These are phyloP conservation scores for Poecilia gillii DNA, from an alignment of 2,797 vertebrate genomes.

Conservation along the genomic window DNA sequence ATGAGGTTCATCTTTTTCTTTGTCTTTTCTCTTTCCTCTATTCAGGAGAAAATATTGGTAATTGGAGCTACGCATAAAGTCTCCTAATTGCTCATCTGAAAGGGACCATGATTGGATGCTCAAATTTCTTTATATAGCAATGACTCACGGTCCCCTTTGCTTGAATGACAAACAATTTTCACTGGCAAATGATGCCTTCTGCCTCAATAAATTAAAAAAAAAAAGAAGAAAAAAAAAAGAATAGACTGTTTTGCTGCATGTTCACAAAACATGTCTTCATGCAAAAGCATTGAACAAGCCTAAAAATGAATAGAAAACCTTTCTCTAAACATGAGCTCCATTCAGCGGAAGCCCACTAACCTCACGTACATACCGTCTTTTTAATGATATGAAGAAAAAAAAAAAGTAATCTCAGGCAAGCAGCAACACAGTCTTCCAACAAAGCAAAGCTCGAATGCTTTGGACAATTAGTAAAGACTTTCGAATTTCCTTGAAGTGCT, in stretches of 20 bases:
- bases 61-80: slow-evolving; percentile 67
- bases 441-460: slow-evolving; percentile 68
- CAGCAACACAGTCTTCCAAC: slow-evolving; percentile 50
- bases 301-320: slow-evolving; percentile 4
- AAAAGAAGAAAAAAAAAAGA: slow-evolving; percentile 27
- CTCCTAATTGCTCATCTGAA: slow-evolving; percentile 75
- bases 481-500: slow-evolving; percentile 77
- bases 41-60: slow-evolving; percentile 64
- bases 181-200: slow-evolving; percentile 59
- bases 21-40: slow-evolving; percentile 4
- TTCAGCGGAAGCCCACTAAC: slow-evolving; percentile 33
- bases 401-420: slow-evolving; percentile 53
- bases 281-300: slow-evolving; percentile 25
- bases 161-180: slow-evolving; percentile 68
- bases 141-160: slow-evolving; percentile 64
- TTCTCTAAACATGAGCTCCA: slow-evolving; percentile 10
- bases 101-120: slow-evolving; percentile 71
- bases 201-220: slow-evolving; percentile 26
- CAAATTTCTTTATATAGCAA: slow-evolving; percentile 68
- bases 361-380: slow-evolving; percentile 56
- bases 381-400: slow-evolving; percentile 57
- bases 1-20: slow-evolving; percentile 52
- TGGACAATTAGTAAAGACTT: slow-evolving; percentile 74
- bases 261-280: slow-evolving; percentile 42
- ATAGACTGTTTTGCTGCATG: slow-evolving; percentile 54